phyloP scores from a whole-genome alignment of 1,140 invertebrate genomes.

The Pollicipes pollicipes region DNA sequence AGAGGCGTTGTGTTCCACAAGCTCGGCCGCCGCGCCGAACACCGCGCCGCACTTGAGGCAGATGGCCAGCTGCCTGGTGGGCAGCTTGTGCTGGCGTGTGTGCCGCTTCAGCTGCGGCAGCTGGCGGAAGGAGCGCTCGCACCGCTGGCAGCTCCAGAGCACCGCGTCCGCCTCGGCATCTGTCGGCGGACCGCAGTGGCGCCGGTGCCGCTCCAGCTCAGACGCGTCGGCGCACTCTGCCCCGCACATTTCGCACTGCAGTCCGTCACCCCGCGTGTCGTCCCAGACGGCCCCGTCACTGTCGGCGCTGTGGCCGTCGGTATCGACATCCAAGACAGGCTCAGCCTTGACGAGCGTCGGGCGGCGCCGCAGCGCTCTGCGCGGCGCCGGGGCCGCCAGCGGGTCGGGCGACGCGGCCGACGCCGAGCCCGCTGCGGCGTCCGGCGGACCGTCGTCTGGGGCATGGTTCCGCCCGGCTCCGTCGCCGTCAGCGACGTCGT shows the following conservation, averaged over 20 bases:
- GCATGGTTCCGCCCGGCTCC: too few relatives aligned
- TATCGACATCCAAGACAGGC: too few relatives aligned
- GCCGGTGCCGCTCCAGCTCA: neutral
- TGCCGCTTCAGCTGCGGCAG: conserved; percentile 1
- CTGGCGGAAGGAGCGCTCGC: neutral
- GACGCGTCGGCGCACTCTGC: neutral
- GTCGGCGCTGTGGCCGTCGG: neutral
- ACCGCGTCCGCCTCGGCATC: too few relatives aligned
- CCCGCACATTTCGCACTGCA: neutral
- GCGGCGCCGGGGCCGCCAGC: too few relatives aligned
- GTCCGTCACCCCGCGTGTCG: too few relatives aligned
- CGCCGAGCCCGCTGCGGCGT: too few relatives aligned
- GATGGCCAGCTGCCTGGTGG: neutral
- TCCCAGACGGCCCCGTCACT: too few relatives aligned
- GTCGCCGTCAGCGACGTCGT: too few relatives aligned
- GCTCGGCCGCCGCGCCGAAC: neutral
- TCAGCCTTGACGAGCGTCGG: neutral
- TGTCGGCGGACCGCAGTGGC: neutral
- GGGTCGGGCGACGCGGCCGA: too few relatives aligned
- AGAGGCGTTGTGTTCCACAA: neutral
- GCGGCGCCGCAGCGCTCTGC: neutral
- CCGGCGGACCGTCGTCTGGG: too few relatives aligned
- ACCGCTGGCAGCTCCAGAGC: neutral
- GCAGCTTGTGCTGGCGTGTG: neutral
- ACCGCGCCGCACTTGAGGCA: neutral